phyloP scores from a whole-genome alignment of 2,888 invertebrate genomes.

The Erebia aethiops region DNA sequence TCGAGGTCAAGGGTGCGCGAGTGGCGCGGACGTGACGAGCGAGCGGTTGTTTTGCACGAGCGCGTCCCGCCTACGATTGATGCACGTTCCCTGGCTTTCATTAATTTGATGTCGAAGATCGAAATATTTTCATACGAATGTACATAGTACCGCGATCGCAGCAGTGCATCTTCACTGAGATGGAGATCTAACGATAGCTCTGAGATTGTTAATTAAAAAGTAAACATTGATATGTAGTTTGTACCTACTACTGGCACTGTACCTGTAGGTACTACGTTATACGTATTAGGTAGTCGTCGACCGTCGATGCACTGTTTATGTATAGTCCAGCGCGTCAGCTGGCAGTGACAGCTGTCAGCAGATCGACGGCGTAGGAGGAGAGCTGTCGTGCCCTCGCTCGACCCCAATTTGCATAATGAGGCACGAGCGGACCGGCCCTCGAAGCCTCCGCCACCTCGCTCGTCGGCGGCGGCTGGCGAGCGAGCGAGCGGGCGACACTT shows the following conservation, averaged over 20 bases:
- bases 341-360: background rate
- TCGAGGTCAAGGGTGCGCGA: background rate
- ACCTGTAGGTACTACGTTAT: too few species aligned
- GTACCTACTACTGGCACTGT: background rate
- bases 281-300: too few species aligned
- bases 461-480: slow-evolving; percentile 34
- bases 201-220: background rate
- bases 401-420: slow-evolving; percentile 70
- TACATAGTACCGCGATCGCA: background rate
- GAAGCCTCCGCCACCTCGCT: slow-evolving; percentile 42
- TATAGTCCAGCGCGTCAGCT: background rate
- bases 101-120: background rate
- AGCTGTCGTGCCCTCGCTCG: slow-evolving; percentile 44
- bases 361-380: background rate
- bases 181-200: background rate
- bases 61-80: background rate
- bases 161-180: slow-evolving; percentile 23
- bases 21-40: slow-evolving; percentile 27
- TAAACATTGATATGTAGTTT: background rate
- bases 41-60: background rate
- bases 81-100: background rate
- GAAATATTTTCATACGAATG: background rate
- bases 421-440: slow-evolving; percentile 44
- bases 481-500: slow-evolving; percentile 31
- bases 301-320: too few species aligned